Evolutionary conservation across 2,888 invertebrate genomes (phyloP).

Genomic region (Philereme vetulata): DNA sequence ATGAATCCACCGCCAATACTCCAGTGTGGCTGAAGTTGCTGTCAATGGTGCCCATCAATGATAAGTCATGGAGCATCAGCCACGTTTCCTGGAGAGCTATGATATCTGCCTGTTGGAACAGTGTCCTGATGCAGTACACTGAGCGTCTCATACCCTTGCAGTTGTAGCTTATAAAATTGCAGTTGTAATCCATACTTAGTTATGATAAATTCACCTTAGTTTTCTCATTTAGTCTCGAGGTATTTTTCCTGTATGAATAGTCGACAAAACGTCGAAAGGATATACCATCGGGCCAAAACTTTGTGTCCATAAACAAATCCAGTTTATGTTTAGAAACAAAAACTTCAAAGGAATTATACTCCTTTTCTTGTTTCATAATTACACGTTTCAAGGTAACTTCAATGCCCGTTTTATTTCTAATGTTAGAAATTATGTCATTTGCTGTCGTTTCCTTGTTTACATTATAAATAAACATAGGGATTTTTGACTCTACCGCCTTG

Average conservation of each 20-base stretch:
- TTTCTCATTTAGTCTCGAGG: background rate
- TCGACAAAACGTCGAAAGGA: constrained; percentile 32
- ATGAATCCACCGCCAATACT: constrained; percentile 10
- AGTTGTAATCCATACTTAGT: constrained; percentile 16
- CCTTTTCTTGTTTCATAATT: constrained; percentile 20
- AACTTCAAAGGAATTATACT: constrained; percentile 27
- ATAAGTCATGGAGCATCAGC: constrained; percentile 36
- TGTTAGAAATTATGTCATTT: constrained; percentile 5
- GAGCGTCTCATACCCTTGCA: constrained; percentile 38
- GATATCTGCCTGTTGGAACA: too few species aligned
- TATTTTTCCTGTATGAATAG: constrained; percentile 3
- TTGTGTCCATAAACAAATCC: constrained; percentile 25
- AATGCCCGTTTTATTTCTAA: constrained; percentile 1
- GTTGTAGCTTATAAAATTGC: constrained; percentile 29
- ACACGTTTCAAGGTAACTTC: constrained; percentile 22
- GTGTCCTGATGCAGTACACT: constrained; percentile 26
- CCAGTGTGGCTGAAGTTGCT: constrained; percentile 33
- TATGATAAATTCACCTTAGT: background rate
- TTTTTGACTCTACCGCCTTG: background rate
- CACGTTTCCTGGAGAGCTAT: constrained; percentile 25
- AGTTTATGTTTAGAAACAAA: constrained; percentile 30
- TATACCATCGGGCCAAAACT: constrained; percentile 38
- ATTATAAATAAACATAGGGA: constrained; percentile 3
- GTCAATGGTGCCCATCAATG: constrained; percentile 29
- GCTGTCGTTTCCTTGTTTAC: background rate